A percentile compares a stretch with the other conserved stretches of the same genome.
Evolutionary conservation across 2,797 vertebrate genomes (phyloP).

Genomic region (Parauchenoglanis punctatus): DNA sequence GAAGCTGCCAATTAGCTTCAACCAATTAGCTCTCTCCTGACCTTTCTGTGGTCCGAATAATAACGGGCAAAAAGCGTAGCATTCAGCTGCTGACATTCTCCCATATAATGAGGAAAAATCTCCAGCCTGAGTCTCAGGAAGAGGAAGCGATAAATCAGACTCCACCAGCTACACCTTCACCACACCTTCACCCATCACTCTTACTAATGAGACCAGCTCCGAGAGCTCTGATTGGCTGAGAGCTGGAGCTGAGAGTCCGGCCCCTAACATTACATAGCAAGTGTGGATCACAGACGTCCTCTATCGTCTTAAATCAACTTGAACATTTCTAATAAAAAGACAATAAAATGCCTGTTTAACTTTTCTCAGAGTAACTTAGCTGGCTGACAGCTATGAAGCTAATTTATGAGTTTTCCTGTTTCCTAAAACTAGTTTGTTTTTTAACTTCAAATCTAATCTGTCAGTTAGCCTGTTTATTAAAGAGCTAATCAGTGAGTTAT

Average conservation of each 20-base stretch:
- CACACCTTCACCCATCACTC: not conserved
- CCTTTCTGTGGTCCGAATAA: conserved; percentile 17
- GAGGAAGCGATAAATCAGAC: not conserved
- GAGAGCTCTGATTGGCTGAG: not conserved
- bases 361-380: not conserved
- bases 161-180: not conserved
- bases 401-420: not conserved
- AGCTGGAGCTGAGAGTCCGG: not conserved
- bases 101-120: conserved; percentile 17
- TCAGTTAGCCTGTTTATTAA: not conserved
- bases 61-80: not conserved
- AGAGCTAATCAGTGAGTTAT: not conserved
- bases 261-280: not conserved
- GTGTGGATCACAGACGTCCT: not conserved
- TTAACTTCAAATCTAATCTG: not conserved
- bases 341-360: not conserved
- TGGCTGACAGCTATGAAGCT: not conserved
- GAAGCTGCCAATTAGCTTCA: conserved; percentile 22
- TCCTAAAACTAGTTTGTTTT: not conserved
- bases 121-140: not conserved
- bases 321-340: not conserved
- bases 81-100: conserved; percentile 16
- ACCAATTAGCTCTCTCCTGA: conserved; percentile 9
- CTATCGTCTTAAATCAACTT: not conserved
- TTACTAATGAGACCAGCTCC: not conserved